A percentile compares a stretch with the other conserved stretches of the same genome.
Evolutionary conservation across 2,797 vertebrate species (phyloP).

Genomic region (Intellagama lesueurii): DNA sequence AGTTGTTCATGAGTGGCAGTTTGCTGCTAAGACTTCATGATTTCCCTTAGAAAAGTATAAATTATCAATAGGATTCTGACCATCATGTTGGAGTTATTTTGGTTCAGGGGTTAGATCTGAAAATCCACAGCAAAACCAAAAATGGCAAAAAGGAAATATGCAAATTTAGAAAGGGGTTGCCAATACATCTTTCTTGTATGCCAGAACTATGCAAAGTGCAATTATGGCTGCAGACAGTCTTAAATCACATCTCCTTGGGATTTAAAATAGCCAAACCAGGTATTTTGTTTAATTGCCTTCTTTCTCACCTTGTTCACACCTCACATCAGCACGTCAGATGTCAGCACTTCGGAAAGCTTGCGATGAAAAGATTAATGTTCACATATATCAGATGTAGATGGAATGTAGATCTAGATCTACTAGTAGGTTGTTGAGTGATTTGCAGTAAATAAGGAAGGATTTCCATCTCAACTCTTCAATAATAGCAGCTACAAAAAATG

Average conservation of each 20-base stretch:
- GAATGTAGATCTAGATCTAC: neutral
- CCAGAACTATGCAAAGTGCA: neutral
- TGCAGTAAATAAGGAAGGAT: neutral
- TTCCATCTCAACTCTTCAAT: no score
- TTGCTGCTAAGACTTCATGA: no score
- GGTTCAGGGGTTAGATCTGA: neutral
- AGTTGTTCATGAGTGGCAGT: no score
- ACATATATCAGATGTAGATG: neutral
- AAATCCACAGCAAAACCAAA: neutral
- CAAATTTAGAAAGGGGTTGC: neutral
- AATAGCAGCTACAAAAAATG: neutral
- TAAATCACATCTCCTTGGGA: neutral
- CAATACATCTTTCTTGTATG: neutral
- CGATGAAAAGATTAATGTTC: neutral
- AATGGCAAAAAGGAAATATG: neutral
- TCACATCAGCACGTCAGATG: neutral
- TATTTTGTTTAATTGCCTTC: no score
- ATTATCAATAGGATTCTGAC: neutral
- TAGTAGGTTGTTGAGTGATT: neutral
- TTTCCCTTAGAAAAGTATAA: no score
- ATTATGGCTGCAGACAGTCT: neutral
- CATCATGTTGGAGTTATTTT: neutral
- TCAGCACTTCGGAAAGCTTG: neutral
- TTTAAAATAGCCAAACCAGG: neutral
- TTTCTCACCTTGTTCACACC: neutral